Percentiles rank a stretch among this genome's conserved stretches.
Evolutionary conservation across 2,888 invertebrate species (phyloP).

Genomic region (Doris montereyensis): DNA sequence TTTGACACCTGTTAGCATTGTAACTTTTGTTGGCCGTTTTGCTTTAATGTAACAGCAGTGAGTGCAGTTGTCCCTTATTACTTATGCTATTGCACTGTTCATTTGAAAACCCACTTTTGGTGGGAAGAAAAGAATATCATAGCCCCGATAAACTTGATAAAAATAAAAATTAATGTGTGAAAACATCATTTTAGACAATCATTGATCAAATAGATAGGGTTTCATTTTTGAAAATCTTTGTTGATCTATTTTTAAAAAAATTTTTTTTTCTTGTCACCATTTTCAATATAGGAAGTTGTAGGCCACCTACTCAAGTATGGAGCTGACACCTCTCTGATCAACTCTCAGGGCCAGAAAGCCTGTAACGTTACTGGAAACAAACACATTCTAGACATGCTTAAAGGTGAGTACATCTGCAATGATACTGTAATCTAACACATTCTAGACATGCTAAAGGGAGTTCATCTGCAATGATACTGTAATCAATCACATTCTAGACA

Average conservation of each 20-base stretch:
- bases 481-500: constrained; percentile 67
- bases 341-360: constrained; percentile 79
- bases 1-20: too few species aligned
- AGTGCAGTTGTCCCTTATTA: too few species aligned
- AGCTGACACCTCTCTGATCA: constrained; percentile 79
- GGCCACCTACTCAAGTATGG: constrained; percentile 78
- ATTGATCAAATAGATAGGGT: neutral
- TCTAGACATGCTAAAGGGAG: constrained; percentile 75
- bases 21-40: too few species aligned
- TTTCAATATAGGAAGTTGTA: constrained; percentile 78
- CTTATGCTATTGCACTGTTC: too few species aligned
- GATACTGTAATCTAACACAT: neutral
- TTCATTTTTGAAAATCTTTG: neutral
- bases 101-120: too few species aligned
- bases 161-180: too few species aligned
- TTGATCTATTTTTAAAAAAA: neutral
- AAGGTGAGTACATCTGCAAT: constrained; percentile 59
- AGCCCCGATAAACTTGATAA: too few species aligned
- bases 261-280: neutral
- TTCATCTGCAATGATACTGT: neutral
- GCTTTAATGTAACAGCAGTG: too few species aligned
- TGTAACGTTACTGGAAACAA: constrained; percentile 77
- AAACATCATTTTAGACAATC: too few species aligned
- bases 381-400: constrained; percentile 76
- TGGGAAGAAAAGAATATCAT: too few species aligned